phyloP scores from a whole-genome alignment of 2,113 vertebrate genomes.

The Chaetops frenatus region DNA sequence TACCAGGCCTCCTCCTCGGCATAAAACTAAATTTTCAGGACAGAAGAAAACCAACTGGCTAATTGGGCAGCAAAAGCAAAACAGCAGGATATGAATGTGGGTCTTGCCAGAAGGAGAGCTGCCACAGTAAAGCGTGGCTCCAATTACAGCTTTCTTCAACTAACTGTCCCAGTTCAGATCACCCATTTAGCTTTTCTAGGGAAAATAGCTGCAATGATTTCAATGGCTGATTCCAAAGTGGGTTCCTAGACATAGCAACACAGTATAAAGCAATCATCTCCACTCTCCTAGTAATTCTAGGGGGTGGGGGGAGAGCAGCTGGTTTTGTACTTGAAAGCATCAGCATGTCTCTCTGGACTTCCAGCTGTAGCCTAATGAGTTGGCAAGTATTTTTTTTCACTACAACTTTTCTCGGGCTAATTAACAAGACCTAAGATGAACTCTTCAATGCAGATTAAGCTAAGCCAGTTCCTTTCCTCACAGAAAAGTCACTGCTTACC shows the following conservation, averaged over 20 bases:
- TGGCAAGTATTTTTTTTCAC: not conserved
- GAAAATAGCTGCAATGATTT: not conserved
- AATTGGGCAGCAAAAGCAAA: not conserved
- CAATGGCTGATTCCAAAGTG: not conserved
- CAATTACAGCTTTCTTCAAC: not conserved
- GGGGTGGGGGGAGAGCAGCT: not conserved
- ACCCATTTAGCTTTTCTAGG: not conserved
- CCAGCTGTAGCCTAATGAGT: not conserved
- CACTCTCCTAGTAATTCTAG: not conserved
- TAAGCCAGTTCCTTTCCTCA: not conserved
- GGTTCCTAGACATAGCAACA: not conserved
- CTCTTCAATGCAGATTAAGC: not conserved
- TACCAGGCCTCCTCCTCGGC: not conserved
- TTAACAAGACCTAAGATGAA: slow-evolving; percentile 4
- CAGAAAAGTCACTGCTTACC: not conserved
- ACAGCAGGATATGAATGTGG: not conserved
- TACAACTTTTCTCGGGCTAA: not conserved
- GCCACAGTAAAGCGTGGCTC: not conserved
- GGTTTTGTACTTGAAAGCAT: slow-evolving; percentile 5
- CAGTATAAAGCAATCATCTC: not conserved
- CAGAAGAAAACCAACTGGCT: not conserved
- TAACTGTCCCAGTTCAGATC: not conserved
- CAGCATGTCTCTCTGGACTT: not conserved
- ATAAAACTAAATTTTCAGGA: not conserved
- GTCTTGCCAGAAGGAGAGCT: not conserved